Conservation (phyloP, 2,888 invertebrate species). For the Hylaea fasciaria region DNA sequence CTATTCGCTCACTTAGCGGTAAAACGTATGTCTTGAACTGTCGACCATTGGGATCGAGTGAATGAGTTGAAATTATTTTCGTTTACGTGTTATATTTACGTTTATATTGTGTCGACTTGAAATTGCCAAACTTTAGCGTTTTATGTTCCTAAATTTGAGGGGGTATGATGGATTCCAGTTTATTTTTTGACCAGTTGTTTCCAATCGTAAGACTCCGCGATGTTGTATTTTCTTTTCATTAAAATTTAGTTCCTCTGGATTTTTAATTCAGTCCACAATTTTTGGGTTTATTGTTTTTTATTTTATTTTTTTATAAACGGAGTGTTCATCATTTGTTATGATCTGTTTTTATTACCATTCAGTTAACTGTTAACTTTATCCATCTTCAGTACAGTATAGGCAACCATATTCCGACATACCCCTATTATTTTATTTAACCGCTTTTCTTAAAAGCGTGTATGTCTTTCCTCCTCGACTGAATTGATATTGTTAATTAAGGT, state of each 20-base stretch:
- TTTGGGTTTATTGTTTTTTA: no score
- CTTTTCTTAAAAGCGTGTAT: conserved; percentile 45
- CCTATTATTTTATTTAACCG: conserved; percentile 23
- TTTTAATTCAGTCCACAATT: no score
- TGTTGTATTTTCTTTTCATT: no score
- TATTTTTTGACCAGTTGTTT: conserved; percentile 14
- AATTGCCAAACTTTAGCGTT: conserved; percentile 50
- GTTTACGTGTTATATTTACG: conserved; percentile 46
- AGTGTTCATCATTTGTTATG: no score
- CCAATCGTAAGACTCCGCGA: neutral
- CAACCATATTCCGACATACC: conserved; percentile 7
- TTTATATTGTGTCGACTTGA: conserved; percentile 55
- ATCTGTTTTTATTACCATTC: no score
- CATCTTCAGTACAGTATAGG: neutral
- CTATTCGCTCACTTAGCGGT: conserved; percentile 81
- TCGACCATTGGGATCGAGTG: conserved; percentile 63
- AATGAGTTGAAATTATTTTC: conserved; percentile 52
- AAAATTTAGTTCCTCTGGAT: no score
- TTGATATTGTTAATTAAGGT: conserved; percentile 57
- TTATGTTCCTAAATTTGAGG: conserved; percentile 51
- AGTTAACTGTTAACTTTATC: neutral
- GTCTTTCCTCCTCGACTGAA: conserved; percentile 71
- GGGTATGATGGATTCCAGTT: conserved; percentile 27
- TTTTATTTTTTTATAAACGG: no score
- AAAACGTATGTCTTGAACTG: conserved; percentile 68